phyloP scores from a whole-genome alignment of 2,888 invertebrate genomes.

The Copidosoma aretas region DNA sequence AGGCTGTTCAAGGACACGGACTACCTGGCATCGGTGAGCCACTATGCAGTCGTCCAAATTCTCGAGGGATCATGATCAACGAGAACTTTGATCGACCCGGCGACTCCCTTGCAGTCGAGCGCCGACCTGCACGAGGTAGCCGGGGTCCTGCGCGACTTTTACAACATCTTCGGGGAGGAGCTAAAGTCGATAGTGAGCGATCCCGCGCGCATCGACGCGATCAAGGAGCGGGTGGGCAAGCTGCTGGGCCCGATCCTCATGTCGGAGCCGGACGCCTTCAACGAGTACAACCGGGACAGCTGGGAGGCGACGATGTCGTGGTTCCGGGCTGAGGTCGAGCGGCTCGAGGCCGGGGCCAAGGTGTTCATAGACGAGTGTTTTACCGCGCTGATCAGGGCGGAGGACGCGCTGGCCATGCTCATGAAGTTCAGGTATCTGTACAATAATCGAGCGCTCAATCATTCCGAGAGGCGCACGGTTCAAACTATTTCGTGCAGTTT shows the following conservation, averaged over 20 bases:
- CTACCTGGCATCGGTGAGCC: slow-evolving; percentile 70
- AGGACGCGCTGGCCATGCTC: slow-evolving; percentile 81
- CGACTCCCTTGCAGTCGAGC: slow-evolving; percentile 67
- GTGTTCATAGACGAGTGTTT: slow-evolving; percentile 87
- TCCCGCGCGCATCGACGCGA: slow-evolving; percentile 84
- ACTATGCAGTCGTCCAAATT: too few species aligned
- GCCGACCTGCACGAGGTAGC: slow-evolving; percentile 80
- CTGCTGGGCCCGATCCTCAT: slow-evolving; percentile 75
- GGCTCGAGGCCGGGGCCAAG: slow-evolving; percentile 82
- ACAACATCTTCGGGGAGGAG: slow-evolving; percentile 87
- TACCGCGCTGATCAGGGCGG: slow-evolving; percentile 79
- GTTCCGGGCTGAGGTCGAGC: slow-evolving; percentile 77
- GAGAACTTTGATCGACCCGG: background rate
- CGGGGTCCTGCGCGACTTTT: slow-evolving; percentile 82
- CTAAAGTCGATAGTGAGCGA: slow-evolving; percentile 87
- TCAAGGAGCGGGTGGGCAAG: slow-evolving; percentile 80
- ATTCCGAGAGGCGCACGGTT: too few species aligned
- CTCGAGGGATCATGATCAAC: background rate
- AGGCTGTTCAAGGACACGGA: slow-evolving; percentile 83
- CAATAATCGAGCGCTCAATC: too few species aligned
- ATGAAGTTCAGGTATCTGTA: slow-evolving; percentile 81
- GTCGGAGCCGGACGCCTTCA: slow-evolving; percentile 85
- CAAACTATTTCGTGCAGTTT: too few species aligned
- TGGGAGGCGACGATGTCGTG: slow-evolving; percentile 85
- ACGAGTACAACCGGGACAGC: slow-evolving; percentile 78